Conservation (phyloP, 2,113 vertebrate species). For the Pheucticus melanocephalus region DNA sequence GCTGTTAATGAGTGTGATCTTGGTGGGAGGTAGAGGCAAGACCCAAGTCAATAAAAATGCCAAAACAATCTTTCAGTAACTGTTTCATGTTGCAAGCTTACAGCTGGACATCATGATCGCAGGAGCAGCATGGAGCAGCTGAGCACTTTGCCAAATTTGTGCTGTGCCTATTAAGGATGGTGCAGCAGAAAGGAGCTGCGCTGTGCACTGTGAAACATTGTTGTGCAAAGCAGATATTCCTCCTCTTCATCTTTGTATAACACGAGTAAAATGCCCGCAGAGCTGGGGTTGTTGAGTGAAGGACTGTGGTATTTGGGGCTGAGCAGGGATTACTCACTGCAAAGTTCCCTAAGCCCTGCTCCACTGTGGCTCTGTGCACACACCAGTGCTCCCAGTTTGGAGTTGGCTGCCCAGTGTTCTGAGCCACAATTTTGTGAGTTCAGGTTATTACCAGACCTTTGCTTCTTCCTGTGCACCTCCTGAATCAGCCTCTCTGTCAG, state of each 20-base stretch:
- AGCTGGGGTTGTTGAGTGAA: not conserved
- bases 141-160: not conserved
- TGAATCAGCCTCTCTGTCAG: not conserved
- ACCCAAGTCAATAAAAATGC: not conserved
- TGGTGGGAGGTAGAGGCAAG: conserved; percentile 13
- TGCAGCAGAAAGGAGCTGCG: not conserved
- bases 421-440: rapidly evolving
- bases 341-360: not conserved
- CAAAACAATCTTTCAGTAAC: not conserved
- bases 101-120: not conserved
- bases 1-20: conserved; percentile 29
- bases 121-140: not conserved
- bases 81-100: not conserved
- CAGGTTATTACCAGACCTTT: not conserved
- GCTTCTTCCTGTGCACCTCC: not conserved
- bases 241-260: not conserved
- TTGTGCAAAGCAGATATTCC: not conserved
- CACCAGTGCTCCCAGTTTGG: not conserved
- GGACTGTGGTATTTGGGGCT: not conserved
- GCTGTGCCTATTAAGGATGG: not conserved
- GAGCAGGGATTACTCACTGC: not conserved
- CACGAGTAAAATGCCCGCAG: not conserved
- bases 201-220: not conserved
- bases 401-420: not conserved
- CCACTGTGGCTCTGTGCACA: not conserved